Conservation (phyloP, 2,888 invertebrate genomes). For the Acronicta aceris region DNA sequence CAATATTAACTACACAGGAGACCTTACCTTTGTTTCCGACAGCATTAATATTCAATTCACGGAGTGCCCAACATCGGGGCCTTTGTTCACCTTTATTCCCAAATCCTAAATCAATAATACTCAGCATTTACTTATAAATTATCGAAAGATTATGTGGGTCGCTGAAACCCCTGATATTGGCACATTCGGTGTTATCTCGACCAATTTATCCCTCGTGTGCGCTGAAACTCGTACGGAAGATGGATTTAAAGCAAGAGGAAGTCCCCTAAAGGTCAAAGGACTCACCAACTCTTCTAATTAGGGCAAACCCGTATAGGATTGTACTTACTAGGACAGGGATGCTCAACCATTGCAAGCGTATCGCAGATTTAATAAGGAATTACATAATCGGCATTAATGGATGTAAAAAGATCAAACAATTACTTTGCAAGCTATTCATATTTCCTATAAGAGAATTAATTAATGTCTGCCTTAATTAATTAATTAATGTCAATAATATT, state of each 20-base stretch:
- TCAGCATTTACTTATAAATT: constrained; percentile 64
- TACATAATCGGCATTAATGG: no score
- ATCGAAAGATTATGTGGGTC: constrained; percentile 61
- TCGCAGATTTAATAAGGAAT: no score
- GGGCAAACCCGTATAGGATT: not conserved
- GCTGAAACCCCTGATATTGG: constrained; percentile 54
- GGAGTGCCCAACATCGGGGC: constrained; percentile 2
- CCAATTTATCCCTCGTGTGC: constrained; percentile 37
- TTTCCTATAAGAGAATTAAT: no score
- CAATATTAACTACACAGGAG: no score
- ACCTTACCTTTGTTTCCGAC: constrained; percentile 9
- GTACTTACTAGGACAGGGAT: constrained; percentile 1
- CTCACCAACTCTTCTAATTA: constrained; percentile 22
- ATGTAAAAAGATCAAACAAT: no score
- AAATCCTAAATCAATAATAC: constrained; percentile 55
- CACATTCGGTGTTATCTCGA: constrained; percentile 29
- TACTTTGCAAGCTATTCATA: no score
- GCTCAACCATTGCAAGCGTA: no score
- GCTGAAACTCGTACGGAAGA: constrained; percentile 16
- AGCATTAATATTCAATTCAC: constrained; percentile 22
- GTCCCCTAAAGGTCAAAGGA: constrained; percentile 16
- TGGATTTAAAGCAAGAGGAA: constrained; percentile 12
- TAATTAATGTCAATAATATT: no score
- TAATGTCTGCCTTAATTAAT: no score
- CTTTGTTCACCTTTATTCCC: constrained; percentile 12